Conservation (phyloP, 2,113 vertebrate genomes). For the Bos javanicus region DNA sequence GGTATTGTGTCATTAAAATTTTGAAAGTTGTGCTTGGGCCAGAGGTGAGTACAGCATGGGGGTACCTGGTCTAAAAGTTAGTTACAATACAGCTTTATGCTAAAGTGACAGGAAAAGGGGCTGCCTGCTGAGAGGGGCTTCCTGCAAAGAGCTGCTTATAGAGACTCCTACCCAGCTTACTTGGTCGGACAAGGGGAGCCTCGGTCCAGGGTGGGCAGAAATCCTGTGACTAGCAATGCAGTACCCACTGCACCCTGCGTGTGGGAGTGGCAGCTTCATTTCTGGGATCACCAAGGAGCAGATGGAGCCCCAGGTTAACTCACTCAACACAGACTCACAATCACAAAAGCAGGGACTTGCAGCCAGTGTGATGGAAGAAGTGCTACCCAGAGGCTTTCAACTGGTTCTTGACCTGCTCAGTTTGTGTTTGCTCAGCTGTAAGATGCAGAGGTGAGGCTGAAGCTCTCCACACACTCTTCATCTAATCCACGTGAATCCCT, state of each 20-base stretch:
- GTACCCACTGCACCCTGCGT: rapidly evolving
- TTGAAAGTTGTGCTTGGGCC: background rate
- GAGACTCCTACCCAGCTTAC: background rate
- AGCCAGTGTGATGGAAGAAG: background rate
- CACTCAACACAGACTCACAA: background rate
- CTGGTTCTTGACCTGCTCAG: no score
- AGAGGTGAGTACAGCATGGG: background rate
- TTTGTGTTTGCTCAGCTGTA: background rate
- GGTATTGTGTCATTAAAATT: background rate
- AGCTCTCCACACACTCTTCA: background rate
- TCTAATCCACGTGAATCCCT: background rate
- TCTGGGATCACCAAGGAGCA: background rate
- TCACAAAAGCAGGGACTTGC: background rate
- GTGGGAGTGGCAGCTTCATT: background rate
- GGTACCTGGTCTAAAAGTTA: background rate
- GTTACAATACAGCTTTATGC: background rate
- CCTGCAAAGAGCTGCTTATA: background rate
- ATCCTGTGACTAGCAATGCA: background rate
- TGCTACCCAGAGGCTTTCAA: background rate
- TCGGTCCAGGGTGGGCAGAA: background rate
- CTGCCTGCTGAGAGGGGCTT: background rate
- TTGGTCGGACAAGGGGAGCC: background rate
- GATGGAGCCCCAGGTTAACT: background rate
- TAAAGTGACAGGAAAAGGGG: background rate
- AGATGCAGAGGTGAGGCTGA: background rate